Conservation (phyloP, 2,797 vertebrate genomes). For the Danio tinwini region DNA sequence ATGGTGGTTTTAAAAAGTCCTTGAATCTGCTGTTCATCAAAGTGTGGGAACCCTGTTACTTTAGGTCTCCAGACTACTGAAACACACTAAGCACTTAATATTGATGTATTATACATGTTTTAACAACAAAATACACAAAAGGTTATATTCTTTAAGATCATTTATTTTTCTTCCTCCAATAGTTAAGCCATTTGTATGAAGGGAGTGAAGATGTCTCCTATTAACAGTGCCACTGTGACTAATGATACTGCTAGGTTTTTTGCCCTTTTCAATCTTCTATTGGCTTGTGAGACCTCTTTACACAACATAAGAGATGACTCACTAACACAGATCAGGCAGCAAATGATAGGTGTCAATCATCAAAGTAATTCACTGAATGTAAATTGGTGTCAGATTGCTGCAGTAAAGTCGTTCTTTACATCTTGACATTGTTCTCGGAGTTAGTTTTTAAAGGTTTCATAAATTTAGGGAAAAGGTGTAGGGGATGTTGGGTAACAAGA, state of each 20-base stretch:
- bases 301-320: neutral
- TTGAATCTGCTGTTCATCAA: no score
- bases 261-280: neutral
- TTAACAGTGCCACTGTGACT: neutral
- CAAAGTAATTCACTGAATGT: neutral
- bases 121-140: conserved; percentile 16
- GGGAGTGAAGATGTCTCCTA: conserved; percentile 11
- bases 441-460: conserved; percentile 18
- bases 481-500: neutral
- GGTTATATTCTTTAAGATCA: neutral
- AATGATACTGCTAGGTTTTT: neutral
- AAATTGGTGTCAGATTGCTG: conserved; percentile 8
- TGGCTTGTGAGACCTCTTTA: neutral
- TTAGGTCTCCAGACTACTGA: no score
- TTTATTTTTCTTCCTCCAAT: conserved; percentile 40
- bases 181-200: conserved; percentile 22
- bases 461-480: conserved; percentile 26
- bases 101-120: neutral
- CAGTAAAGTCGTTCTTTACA: conserved; percentile 13
- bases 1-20: no score
- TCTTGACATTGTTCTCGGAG: conserved; percentile 19
- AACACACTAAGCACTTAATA: neutral
- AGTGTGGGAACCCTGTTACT: no score
- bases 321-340: neutral
- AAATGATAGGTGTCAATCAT: neutral